Evolutionary conservation across 2,113 vertebrate genomes (phyloP).

Genomic region (Fregetta grallaria): DNA sequence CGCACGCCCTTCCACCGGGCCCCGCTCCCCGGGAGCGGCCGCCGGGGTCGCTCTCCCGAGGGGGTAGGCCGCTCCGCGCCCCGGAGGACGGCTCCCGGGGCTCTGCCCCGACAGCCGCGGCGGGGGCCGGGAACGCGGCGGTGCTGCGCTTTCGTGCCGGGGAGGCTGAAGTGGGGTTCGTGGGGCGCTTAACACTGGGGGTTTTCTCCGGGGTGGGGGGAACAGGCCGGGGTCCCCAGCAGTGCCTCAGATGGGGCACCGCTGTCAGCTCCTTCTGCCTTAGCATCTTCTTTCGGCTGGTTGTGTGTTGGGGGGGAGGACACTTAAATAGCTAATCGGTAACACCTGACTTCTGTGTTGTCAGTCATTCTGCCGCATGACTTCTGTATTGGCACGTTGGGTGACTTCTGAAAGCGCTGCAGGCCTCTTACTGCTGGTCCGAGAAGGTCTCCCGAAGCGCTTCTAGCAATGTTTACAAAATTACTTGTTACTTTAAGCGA

Average conservation of each 20-base stretch:
- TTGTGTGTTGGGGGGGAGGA: fast-evolving
- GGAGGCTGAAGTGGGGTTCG: not conserved
- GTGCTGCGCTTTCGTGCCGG: not conserved
- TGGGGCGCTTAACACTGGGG: fast-evolving
- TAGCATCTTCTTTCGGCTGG: fast-evolving
- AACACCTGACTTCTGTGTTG: fast-evolving
- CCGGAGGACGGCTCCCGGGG: not conserved
- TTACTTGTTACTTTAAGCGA: not conserved
- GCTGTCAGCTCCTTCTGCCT: too few species aligned
- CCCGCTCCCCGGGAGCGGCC: too few species aligned
- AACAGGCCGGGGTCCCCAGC: too few species aligned
- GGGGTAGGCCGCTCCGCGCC: not conserved
- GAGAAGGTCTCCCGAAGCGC: too few species aligned
- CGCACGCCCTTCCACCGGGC: too few species aligned
- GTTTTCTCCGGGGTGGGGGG: too few species aligned
- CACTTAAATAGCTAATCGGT: too few species aligned
- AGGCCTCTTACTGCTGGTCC: too few species aligned
- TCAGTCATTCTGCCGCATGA: not conserved
- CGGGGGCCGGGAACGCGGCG: not conserved
- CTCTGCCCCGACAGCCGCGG: not conserved
- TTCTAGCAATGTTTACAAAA: not conserved
- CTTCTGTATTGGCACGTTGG: fast-evolving
- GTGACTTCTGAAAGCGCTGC: not conserved
- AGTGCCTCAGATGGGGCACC: too few species aligned
- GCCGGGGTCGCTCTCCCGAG: too few species aligned